Evolutionary conservation across 2,113 vertebrate genomes (phyloP).

Genomic region (Burhinus bistriatus): DNA sequence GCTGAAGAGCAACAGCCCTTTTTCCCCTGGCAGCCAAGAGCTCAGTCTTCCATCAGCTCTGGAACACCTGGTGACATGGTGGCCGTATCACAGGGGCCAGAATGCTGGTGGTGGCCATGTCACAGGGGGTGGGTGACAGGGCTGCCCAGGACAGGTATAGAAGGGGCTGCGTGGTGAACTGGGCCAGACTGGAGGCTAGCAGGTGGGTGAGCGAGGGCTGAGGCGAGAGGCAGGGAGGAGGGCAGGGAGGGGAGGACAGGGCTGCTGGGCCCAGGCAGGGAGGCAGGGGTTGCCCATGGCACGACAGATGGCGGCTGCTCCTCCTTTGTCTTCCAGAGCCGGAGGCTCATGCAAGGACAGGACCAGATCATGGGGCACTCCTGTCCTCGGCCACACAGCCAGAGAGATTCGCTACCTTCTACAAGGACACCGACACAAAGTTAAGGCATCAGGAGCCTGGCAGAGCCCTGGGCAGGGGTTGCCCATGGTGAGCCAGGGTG

Average conservation of each 20-base stretch:
- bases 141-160: accelerated
- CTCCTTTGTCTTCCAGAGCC: background rate
- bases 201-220: no score
- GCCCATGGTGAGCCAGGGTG: background rate
- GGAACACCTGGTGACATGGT: background rate
- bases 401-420: background rate
- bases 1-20: background rate
- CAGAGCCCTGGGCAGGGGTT: background rate
- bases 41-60: background rate
- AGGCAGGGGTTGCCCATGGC: accelerated
- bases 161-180: accelerated
- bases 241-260: background rate
- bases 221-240: background rate
- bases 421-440: background rate
- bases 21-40: background rate
- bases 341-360: no score
- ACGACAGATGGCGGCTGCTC: accelerated
- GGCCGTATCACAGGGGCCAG: background rate
- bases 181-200: accelerated
- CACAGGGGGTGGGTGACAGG: background rate
- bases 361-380: background rate
- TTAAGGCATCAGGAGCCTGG: background rate
- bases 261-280: background rate
- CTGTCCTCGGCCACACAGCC: background rate
- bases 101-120: background rate